Evolutionary conservation across 2,797 vertebrate species (phyloP), one percentile per base, ranked within the genome.

Genomic region (Schizopygopsis malacanthus): DNA sequence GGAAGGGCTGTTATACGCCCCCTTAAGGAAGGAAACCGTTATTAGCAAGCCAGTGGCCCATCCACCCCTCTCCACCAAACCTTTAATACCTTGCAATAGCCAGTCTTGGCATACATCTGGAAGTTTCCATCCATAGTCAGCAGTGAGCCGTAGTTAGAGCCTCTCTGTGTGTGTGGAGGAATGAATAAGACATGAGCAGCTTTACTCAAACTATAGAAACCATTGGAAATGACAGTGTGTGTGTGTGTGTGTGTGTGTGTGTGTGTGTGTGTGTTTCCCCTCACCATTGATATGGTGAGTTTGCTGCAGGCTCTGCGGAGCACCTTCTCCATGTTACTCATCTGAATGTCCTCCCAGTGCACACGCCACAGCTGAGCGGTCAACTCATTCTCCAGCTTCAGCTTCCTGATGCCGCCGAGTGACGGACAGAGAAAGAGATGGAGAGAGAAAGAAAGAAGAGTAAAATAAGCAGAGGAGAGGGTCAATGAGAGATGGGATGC

Each of bases 311-410:
- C 79, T 7, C 94, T 95, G 69, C 94, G 91, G 43, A 98, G 92
- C 0, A 95, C 93, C 81, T 96, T 96, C 79, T 98, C 97, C 81
- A 96, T 76, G 92, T 96, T 96, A 82, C 95, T 96, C 84, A 96
- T 95, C 92, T 98, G 96, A 67, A 98, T 85, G 16, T 98, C 95
- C 47, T 97, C 97, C 97, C 97, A 98, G 3, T 90, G 94, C 16
- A 98, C 92, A 0, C 97, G 93, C 97, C 97, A 98, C 87, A 98
- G 93, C 94, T 98, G 96, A 0, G 97, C 96, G 0, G 94, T 95
- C 90, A 98, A 90, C 88, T 98, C 97, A n/a, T 96, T 98, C 93
- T 98, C 97, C 91, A 98, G 89, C 93, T 95, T 96, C 91, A 98
- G 91, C 93, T 97, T 98, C 95, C 97, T 98, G 93, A 70, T 4